A percentile compares a stretch with the other conserved stretches of the same genome.
Conservation (phyloP, 2,888 invertebrate genomes). For the Meliscaeva auricollis region DNA sequence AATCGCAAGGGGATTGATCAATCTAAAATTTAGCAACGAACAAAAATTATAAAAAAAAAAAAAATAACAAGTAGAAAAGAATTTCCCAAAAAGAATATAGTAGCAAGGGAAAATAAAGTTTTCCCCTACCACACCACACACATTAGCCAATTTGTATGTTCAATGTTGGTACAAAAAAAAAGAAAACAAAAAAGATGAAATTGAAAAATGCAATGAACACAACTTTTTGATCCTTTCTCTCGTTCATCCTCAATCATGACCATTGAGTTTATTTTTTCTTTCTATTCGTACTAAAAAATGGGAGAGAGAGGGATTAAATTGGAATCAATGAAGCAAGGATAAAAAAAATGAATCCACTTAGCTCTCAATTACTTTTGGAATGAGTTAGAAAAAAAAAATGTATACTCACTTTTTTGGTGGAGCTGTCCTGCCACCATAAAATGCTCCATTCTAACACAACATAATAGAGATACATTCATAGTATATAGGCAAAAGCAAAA, state of each 20-base stretch:
- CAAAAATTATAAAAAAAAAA: not conserved
- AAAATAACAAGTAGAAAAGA: not conserved
- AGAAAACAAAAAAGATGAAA: slow-evolving; percentile 1
- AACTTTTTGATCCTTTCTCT: slow-evolving; percentile 15
- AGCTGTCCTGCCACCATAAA: not conserved
- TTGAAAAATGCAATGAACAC: slow-evolving; percentile 52
- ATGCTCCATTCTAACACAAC: slow-evolving; percentile 12
- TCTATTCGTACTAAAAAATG: slow-evolving; percentile 6
- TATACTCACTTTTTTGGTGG: not conserved
- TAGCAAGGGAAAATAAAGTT: not conserved
- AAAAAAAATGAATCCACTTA: slow-evolving; percentile 46
- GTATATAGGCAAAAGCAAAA: not conserved
- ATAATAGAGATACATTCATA: not conserved
- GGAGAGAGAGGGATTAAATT: slow-evolving; percentile 47
- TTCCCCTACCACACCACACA: not conserved
- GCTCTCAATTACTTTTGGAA: slow-evolving; percentile 50
- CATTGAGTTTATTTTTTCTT: slow-evolving; percentile 31
- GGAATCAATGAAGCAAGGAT: slow-evolving; percentile 38
- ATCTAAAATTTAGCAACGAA: slow-evolving; percentile 35
- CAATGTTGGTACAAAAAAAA: slow-evolving; percentile 18
- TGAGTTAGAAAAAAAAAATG: slow-evolving; percentile 16
- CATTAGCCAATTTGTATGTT: slow-evolving; percentile 50
- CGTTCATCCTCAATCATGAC: slow-evolving; percentile 34
- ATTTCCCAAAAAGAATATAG: not conserved
- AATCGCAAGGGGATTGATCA: slow-evolving; percentile 42